Base-by-base conservation (phyloP, 2,113 vertebrate genomes). In the Oncorhynchus tshawytscha region DNA sequence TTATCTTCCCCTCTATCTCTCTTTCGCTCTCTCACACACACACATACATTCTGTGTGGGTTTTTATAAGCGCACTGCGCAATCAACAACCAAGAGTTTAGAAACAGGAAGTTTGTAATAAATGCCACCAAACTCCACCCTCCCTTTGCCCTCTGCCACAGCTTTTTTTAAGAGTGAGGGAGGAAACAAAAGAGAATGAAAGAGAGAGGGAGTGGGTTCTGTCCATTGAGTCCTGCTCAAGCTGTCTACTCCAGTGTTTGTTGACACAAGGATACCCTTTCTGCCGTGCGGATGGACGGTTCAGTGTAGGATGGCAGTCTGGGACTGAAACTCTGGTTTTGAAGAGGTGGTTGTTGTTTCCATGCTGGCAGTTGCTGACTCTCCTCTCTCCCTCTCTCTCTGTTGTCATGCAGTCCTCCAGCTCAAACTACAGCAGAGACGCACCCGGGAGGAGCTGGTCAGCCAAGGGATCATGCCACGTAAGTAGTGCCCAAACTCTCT, bases 391-490 rank as follows among this genome's bases (percentile, higher is more conserved):
- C 49, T 51, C 29, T n/a, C 49, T 51, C 27, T 68, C 82, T 91
- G 39, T 86, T 88, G 86, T 79, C 91, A 92, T 93, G 91, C 95
- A 99, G 97, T 98, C 88, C 95, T 99, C 88, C 97, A 99, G 93
- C 94, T 99, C 93, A 99, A 98, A 91, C 96, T 99, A 89, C 97
- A 99, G 93, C 97, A 99, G 93, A 95, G 97, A 88, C 94, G 97
- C 80, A 99, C 97, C 0, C 93, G 97, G 78, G 97, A 99, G 88
- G 97, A 99, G 83, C 93, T 99, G 89, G 97, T 97, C 93, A 98
- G 96, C 93, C 97, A 98, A 93, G 97, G 97, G 94, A 99, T 99
- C 96, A 99, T 99, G 97, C 97, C 97, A 87, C 97, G 97, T 99
- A 94, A 99, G 97, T 99, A 5, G 5, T 12, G 22, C 65, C 15